Percentiles rank a stretch among this genome's conserved stretches.
phyloP scores from a whole-genome alignment of 2,113 vertebrate genomes.

The Syrrhaptes paradoxus region DNA sequence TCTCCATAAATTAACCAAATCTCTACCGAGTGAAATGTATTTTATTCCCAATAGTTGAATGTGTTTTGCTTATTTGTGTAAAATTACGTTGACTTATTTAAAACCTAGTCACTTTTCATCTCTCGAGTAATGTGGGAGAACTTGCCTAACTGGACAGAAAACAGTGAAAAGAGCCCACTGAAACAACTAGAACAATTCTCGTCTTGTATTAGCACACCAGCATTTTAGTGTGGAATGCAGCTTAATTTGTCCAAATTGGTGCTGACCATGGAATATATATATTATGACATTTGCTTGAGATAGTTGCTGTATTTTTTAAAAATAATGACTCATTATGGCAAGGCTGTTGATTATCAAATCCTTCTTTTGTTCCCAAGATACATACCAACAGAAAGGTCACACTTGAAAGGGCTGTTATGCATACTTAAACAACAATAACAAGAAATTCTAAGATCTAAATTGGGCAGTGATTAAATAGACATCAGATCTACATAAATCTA shows the following conservation, averaged over 20 bases:
- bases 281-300: slow-evolving; percentile 78
- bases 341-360: slow-evolving; percentile 65
- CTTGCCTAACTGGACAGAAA: slow-evolving; percentile 54
- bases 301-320: slow-evolving; percentile 66
- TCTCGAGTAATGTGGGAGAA: slow-evolving; percentile 66
- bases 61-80: background rate
- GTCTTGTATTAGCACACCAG: slow-evolving; percentile 63
- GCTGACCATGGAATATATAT: slow-evolving; percentile 69
- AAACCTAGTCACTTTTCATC: slow-evolving; percentile 4
- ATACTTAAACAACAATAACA: slow-evolving; percentile 40
- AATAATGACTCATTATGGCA: slow-evolving; percentile 77
- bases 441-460: slow-evolving; percentile 40
- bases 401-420: slow-evolving; percentile 64
- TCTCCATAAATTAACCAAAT: background rate
- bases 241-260: slow-evolving; percentile 55
- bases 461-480: slow-evolving; percentile 32
- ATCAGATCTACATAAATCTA: slow-evolving; percentile 15
- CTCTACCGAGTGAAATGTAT: background rate
- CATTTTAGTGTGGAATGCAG: slow-evolving; percentile 67
- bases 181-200: slow-evolving; percentile 62
- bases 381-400: slow-evolving; percentile 76
- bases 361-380: slow-evolving; percentile 68
- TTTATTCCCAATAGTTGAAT: background rate
- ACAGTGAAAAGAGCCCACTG: slow-evolving; percentile 63
- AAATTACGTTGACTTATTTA: slow-evolving; percentile 23